Percentiles rank a stretch among this genome's conserved stretches.
Conservation (phyloP, 2,888 invertebrate genomes). For the Drosophila mettleri region DNA sequence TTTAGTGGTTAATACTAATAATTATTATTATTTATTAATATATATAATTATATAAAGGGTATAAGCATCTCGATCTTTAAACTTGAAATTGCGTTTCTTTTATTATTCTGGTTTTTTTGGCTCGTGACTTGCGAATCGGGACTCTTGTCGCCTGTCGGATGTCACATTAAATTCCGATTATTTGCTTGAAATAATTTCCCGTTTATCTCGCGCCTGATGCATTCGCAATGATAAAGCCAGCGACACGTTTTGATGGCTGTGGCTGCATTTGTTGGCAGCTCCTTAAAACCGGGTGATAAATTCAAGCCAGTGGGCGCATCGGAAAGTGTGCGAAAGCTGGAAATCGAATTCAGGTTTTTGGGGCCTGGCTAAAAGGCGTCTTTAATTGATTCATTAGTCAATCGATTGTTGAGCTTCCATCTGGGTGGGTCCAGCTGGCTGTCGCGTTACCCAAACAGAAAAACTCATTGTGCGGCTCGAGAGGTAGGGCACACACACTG, state of each 20-base stretch:
- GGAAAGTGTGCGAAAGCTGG: conserved; percentile 21
- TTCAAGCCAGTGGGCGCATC: conserved; percentile 28
- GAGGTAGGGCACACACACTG: conserved; percentile 23
- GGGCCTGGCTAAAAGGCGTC: conserved; percentile 43
- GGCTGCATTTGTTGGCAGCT: conserved; percentile 56
- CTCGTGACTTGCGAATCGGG: conserved; percentile 24
- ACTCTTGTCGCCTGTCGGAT: conserved; percentile 67
- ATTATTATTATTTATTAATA: no score
- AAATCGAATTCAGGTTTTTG: conserved; percentile 26
- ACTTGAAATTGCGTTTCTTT: not conserved
- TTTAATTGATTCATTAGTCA: conserved; percentile 77
- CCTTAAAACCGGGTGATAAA: conserved; percentile 54
- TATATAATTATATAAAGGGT: conserved; percentile 15
- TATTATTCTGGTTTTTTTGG: conserved; percentile 31
- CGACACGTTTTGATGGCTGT: conserved; percentile 52
- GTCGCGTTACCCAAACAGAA: conserved; percentile 56
- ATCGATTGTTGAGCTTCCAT: conserved; percentile 40
- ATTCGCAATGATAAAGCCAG: conserved; percentile 47
- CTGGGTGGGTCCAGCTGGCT: conserved; percentile 32
- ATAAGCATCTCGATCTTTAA: not conserved
- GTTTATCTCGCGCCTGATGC: conserved; percentile 61
- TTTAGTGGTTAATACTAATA: no score
- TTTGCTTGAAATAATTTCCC: conserved; percentile 77
- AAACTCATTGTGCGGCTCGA: conserved; percentile 16
- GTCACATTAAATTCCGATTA: conserved; percentile 80